These are phyloP conservation scores for Pitta sordida DNA, from an alignment of 2,113 vertebrate genomes.

Conservation along the genomic window DNA sequence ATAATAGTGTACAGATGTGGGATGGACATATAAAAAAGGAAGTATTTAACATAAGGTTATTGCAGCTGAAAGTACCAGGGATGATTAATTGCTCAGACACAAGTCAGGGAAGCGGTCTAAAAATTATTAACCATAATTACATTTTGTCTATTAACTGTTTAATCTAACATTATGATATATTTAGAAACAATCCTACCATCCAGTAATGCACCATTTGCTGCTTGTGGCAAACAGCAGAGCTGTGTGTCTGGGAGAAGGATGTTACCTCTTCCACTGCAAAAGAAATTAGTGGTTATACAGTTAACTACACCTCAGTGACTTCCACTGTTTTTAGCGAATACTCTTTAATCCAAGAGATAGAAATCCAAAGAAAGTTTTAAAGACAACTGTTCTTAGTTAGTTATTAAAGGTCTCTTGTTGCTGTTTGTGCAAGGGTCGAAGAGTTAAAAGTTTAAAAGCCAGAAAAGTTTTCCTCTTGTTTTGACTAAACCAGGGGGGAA, in stretches of 20 bases:
- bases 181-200: constrained; percentile 9
- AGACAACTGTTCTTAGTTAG: not conserved
- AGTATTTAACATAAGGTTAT: not conserved
- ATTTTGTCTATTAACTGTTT: constrained; percentile 37
- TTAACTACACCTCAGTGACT: constrained; percentile 35
- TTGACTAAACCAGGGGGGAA: constrained; percentile 12
- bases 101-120: constrained; percentile 22
- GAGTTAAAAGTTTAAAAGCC: constrained; percentile 39
- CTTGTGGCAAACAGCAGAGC: not conserved
- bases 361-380: constrained; percentile 49
- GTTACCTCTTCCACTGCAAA: constrained; percentile 33
- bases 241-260: not conserved
- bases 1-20: not conserved
- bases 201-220: not conserved
- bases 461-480: constrained; percentile 50
- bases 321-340: constrained; percentile 36
- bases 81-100: constrained; percentile 5
- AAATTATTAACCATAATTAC: constrained; percentile 54
- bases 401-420: not conserved
- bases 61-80: constrained; percentile 23
- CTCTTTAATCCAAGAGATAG: constrained; percentile 23
- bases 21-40: not conserved
- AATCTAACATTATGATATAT: not conserved
- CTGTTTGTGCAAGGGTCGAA: constrained; percentile 21
- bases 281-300: not conserved